A percentile compares a stretch with the other conserved stretches of the same genome.
Evolutionary conservation across 2,888 invertebrate species (phyloP).

Genomic region (Deilephila porcellus): DNA sequence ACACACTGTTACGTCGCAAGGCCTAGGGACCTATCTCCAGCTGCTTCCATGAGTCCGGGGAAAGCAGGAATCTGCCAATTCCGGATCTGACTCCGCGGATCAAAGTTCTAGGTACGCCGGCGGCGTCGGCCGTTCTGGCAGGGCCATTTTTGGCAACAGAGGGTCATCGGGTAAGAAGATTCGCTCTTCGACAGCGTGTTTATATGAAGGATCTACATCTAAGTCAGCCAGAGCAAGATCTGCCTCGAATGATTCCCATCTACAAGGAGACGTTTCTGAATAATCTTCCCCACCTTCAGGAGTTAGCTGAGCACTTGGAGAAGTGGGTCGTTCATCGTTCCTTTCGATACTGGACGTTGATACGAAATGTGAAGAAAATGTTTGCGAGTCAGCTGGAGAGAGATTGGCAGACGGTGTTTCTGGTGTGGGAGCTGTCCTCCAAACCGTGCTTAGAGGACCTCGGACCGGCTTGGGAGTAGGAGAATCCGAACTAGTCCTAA

Average conservation of each 20-base stretch:
- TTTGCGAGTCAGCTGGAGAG: slow-evolving; percentile 84
- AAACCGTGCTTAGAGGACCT: slow-evolving; percentile 75
- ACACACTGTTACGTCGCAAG: slow-evolving; percentile 52
- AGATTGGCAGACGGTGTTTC: slow-evolving; percentile 89
- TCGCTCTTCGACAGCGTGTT: slow-evolving; percentile 86
- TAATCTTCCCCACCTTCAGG: slow-evolving; percentile 81
- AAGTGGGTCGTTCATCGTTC: slow-evolving; percentile 74
- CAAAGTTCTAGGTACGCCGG: slow-evolving; percentile 82
- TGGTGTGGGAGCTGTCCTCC: slow-evolving; percentile 84
- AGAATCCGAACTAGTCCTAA: slow-evolving; percentile 68
- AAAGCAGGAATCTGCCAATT: slow-evolving; percentile 65
- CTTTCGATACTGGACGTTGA: slow-evolving; percentile 79
- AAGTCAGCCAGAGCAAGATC: slow-evolving; percentile 86
- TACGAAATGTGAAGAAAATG: slow-evolving; percentile 87
- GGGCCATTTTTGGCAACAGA: slow-evolving; percentile 75
- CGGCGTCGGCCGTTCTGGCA: slow-evolving; percentile 86
- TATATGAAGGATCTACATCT: slow-evolving; percentile 86
- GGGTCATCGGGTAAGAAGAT: slow-evolving; percentile 86
- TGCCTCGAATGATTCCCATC: slow-evolving; percentile 87
- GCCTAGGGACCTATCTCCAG: slow-evolving; percentile 56
- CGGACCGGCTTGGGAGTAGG: slow-evolving; percentile 70
- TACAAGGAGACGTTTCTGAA: slow-evolving; percentile 79
- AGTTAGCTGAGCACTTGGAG: slow-evolving; percentile 86
- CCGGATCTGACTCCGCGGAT: slow-evolving; percentile 81
- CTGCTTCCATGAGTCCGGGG: slow-evolving; percentile 62